Evolutionary conservation across 2,888 invertebrate species (phyloP).

Genomic region (Drosophila paracracens): DNA sequence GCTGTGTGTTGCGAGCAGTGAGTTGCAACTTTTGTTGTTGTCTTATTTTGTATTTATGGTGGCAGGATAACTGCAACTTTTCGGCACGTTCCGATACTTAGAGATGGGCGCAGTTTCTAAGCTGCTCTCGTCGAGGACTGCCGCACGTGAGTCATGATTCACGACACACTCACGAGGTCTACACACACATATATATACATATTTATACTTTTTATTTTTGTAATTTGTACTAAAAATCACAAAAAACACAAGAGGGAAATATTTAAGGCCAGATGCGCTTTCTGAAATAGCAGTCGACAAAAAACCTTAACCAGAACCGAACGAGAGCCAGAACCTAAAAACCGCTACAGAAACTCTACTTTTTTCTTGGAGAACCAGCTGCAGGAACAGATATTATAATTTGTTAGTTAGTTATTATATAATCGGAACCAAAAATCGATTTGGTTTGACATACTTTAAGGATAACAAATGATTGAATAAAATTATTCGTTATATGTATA

Average conservation of each 20-base stretch:
- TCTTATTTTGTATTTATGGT: conserved; percentile 53
- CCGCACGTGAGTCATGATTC: not conserved
- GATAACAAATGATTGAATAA: not conserved
- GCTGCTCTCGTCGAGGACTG: not conserved
- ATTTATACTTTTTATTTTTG: too few relatives aligned
- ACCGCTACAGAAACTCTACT: not conserved
- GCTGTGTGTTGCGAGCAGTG: not conserved
- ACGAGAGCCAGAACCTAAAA: not conserved
- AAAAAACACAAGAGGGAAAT: not conserved
- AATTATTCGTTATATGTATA: too few relatives aligned
- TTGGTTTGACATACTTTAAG: not conserved
- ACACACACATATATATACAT: not conserved
- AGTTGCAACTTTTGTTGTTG: conserved; percentile 16
- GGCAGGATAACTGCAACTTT: conserved; percentile 36
- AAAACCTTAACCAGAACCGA: not conserved
- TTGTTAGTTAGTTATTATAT: too few relatives aligned
- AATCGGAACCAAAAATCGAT: not conserved
- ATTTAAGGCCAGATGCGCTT: too few relatives aligned
- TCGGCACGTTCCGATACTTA: not conserved
- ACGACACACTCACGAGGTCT: not conserved
- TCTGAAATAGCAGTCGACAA: too few relatives aligned
- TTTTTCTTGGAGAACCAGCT: not conserved
- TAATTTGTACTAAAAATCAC: not conserved
- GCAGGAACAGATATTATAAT: not conserved
- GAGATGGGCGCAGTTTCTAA: conserved; percentile 11